phyloP scores from a whole-genome alignment of 2,888 invertebrate species.

The Caenorhabditis wallacei region DNA sequence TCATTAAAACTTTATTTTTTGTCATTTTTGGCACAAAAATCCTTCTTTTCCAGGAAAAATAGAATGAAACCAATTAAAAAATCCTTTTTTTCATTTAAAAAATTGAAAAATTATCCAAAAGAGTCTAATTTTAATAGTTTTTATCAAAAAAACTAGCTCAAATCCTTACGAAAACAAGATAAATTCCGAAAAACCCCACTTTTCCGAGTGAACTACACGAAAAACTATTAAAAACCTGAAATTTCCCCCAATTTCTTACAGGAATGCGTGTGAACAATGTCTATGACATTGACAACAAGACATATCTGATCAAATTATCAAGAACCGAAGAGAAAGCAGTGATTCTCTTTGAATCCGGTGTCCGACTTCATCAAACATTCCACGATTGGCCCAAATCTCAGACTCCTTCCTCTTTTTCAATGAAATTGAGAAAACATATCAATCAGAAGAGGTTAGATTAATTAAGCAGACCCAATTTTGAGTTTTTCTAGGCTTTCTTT shows the following conservation, averaged over 20 bases:
- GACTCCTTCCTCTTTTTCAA: slow-evolving; percentile 87
- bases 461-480: too few species aligned
- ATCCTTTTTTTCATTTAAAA: too few species aligned
- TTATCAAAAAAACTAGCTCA: too few species aligned
- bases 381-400: slow-evolving; percentile 98
- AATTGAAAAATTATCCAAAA: too few species aligned
- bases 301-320: slow-evolving; percentile 90
- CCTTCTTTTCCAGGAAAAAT: too few species aligned
- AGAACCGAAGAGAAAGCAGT: slow-evolving; percentile 92
- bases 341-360: slow-evolving; percentile 94
- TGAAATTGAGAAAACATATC: slow-evolving; percentile 98
- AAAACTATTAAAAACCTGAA: not conserved
- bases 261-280: slow-evolving; percentile 97
- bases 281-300: slow-evolving; percentile 97
- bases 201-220: not conserved
- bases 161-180: not conserved
- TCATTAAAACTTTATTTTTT: too few species aligned
- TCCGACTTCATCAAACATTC: slow-evolving; percentile 93
- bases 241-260: slow-evolving; percentile 27
- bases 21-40: too few species aligned
- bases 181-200: not conserved
- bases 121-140: too few species aligned
- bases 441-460: slow-evolving; percentile 91
- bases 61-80: too few species aligned
- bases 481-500: too few species aligned